These are phyloP conservation scores for Trimorus sp. DNA, from an alignment of 2,888 invertebrate genomes.

Conservation along the genomic window DNA sequence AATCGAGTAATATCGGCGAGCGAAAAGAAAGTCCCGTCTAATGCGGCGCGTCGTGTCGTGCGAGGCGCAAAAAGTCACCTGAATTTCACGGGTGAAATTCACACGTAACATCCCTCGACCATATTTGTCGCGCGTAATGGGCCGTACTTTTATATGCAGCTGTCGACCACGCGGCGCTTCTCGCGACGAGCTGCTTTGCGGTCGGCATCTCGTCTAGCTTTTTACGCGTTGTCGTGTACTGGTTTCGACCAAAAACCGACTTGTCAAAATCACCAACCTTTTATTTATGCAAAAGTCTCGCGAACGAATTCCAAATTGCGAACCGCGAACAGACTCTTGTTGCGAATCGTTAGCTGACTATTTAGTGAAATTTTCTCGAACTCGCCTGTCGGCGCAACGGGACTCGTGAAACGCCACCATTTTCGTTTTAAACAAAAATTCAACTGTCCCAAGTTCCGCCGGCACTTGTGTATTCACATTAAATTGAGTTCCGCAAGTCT, in stretches of 20 bases:
- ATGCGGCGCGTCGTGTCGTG: constrained; percentile 10
- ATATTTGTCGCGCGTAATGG: constrained; percentile 80
- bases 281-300: no score
- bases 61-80: constrained; percentile 31
- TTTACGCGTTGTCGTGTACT: constrained; percentile 21
- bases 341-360: no score
- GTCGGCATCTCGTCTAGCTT: constrained; percentile 61
- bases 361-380: constrained; percentile 77
- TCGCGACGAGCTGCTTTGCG: not conserved
- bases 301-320: no score
- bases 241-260: constrained; percentile 65
- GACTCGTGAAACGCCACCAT: constrained; percentile 67
- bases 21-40: constrained; percentile 24
- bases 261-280: no score
- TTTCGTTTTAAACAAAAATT: constrained; percentile 14
- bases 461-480: not conserved
- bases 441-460: constrained; percentile 11
- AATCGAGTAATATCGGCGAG: constrained; percentile 16
- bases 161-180: constrained; percentile 51
- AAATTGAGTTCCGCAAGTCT: constrained; percentile 27
- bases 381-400: constrained; percentile 78
- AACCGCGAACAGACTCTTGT: no score
- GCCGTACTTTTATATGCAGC: constrained; percentile 75
- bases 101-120: constrained; percentile 66
- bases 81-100: constrained; percentile 56